Evolutionary conservation across 1,140 invertebrate genomes (phyloP), one percentile per base, ranked within the genome.

Genomic region (Diabrotica virgifera): DNA sequence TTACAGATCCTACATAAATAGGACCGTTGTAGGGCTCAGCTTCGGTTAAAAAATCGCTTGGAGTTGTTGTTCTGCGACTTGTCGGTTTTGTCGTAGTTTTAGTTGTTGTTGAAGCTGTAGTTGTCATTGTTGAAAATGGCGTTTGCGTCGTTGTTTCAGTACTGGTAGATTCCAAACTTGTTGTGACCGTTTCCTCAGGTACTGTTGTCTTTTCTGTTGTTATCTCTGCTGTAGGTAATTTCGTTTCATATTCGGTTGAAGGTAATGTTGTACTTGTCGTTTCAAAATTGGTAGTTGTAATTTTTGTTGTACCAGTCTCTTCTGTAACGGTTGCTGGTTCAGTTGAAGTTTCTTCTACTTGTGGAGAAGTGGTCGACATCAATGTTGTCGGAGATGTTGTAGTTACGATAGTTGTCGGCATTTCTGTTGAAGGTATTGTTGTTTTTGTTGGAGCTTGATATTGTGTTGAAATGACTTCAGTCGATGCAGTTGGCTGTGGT

Each of bases 11-110:
- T 38, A 54, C 58, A 61, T 62, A 63, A 6, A 65, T 36, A n/a
- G 59, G 55, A 8, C 51, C 66, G 64, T 66, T 46, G 55, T 59
- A 11, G 24, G 53, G 7, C 37, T 36, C 56, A 35, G 36, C 54
- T 46, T 70, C 69, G 24, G 61, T 13, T 54, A 70, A 46, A 57
- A 70, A 70, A 46, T 67, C 55, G 36, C 53, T 70, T 5, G 50
- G 3, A 37, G 64, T 58, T 9, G 65, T 66, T 9, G 56, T 40
- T 24, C 24, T 24, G 24, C 24, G 24, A 24, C 24, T 24, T 24
- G 24, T 24, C 24, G 24, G 24, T 24, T 24, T 37, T 54, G 56
- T 5, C 54, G n/a, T n/a, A 36, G 12, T 52, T 61, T n/a, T 14
- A 14, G 10, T 51, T 11, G 36, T 40, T 57, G 8, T 40, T 59